Evolutionary conservation across 2,888 invertebrate species (phyloP).

Genomic region (Orchesella flavescens): DNA sequence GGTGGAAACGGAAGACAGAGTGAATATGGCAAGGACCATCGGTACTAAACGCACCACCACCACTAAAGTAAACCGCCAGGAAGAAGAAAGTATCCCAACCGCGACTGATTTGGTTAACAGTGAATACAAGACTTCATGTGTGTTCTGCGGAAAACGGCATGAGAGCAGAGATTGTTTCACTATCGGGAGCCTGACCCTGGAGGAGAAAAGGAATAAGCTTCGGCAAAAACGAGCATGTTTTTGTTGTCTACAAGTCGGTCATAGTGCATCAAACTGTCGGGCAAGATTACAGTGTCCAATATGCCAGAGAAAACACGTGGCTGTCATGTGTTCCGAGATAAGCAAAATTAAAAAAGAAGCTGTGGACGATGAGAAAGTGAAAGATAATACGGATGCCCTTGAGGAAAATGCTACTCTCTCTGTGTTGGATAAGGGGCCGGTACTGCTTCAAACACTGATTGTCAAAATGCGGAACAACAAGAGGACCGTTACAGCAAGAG

Average conservation of each 20-base stretch:
- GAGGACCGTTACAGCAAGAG: neutral
- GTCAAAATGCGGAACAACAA: neutral
- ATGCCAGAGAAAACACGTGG: neutral
- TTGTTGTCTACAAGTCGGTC: neutral
- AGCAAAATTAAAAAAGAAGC: neutral
- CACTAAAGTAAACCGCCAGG: neutral
- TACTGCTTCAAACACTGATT: slow-evolving; percentile 23
- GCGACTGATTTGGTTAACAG: neutral
- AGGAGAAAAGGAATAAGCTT: neutral
- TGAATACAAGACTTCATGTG: neutral
- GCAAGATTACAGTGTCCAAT: neutral
- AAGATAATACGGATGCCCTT: neutral
- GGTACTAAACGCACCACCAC: neutral
- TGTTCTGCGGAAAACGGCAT: neutral
- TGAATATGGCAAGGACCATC: slow-evolving; percentile 7
- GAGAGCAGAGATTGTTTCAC: neutral
- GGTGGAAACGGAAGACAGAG: slow-evolving; percentile 32
- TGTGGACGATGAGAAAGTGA: too few species aligned
- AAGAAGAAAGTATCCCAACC: neutral
- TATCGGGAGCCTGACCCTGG: neutral
- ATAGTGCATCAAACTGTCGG: neutral
- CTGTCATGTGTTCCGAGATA: neutral
- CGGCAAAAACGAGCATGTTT: neutral
- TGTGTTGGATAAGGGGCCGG: neutral
- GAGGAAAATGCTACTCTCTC: neutral